These are phyloP conservation scores for Hylia prasina DNA, from an alignment of 2,113 vertebrate genomes.

Conservation along the genomic window DNA sequence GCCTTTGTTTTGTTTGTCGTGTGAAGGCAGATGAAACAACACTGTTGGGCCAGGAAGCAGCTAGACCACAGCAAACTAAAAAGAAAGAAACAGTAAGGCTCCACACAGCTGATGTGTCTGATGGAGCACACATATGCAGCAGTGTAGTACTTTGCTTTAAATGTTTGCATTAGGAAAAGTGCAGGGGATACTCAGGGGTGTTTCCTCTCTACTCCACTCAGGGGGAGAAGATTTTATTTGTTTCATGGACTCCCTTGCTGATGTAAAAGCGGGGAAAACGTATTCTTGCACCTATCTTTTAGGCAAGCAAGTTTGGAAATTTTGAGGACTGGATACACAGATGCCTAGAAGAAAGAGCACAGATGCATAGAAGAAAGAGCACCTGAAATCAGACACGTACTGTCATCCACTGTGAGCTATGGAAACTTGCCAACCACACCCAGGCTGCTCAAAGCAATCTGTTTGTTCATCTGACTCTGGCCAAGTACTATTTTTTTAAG, in stretches of 20 bases:
- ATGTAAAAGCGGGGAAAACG: background rate
- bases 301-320: background rate
- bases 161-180: background rate
- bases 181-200: background rate
- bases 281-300: background rate
- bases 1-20: background rate
- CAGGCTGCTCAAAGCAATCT: background rate
- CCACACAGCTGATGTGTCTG: background rate
- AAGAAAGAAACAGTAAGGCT: conserved; percentile 3
- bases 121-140: background rate
- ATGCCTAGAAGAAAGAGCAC: background rate
- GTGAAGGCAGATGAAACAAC: background rate
- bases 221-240: background rate
- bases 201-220: background rate
- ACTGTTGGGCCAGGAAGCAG: background rate
- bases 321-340: background rate
- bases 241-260: background rate
- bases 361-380: background rate
- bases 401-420: background rate
- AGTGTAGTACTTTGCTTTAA: background rate
- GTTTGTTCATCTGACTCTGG: background rate
- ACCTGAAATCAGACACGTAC: background rate
- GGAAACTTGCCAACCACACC: background rate
- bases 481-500: background rate
- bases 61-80: conserved; percentile 36